These are phyloP conservation scores for Tetraneura akinire DNA, from an alignment of 1,140 invertebrate species.

Conservation along the genomic window DNA sequence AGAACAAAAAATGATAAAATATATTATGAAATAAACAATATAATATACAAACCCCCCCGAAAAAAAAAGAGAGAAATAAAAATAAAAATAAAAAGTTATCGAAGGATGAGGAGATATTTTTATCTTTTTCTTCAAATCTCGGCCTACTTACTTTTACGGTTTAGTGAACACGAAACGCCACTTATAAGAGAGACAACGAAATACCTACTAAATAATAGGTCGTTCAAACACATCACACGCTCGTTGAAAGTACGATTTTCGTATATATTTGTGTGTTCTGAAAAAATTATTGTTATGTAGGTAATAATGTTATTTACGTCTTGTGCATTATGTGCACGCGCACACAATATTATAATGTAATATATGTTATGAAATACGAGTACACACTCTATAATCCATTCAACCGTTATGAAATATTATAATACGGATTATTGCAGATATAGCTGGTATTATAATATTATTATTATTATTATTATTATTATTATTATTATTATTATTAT, in stretches of 20 bases:
- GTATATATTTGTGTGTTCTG: background rate
- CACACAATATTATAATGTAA: background rate
- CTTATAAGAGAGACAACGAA: conserved; percentile 23
- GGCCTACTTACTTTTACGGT: conserved; percentile 41
- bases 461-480: too few species aligned
- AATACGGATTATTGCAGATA: too few species aligned
- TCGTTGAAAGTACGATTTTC: conserved; percentile 16
- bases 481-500: too few species aligned
- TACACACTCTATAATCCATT: too few species aligned
- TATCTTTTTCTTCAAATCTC: conserved; percentile 25
- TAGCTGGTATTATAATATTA: too few species aligned
- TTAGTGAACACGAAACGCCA: conserved; percentile 43
- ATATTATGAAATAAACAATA: background rate
- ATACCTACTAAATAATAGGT: background rate
- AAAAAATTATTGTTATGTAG: background rate
- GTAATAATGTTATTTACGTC: conserved; percentile 15
- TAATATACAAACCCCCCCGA: background rate
- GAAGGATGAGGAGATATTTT: conserved; percentile 41
- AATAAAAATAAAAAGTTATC: background rate
- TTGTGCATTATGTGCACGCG: background rate
- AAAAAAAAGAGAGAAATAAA: background rate
- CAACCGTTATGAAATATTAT: too few species aligned
- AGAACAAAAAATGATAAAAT: background rate
- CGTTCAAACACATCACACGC: conserved; percentile 29
- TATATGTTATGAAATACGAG: background rate